phyloP scores from a whole-genome alignment of 2,113 vertebrate species.

The Campylorhamphus procurvoides region DNA sequence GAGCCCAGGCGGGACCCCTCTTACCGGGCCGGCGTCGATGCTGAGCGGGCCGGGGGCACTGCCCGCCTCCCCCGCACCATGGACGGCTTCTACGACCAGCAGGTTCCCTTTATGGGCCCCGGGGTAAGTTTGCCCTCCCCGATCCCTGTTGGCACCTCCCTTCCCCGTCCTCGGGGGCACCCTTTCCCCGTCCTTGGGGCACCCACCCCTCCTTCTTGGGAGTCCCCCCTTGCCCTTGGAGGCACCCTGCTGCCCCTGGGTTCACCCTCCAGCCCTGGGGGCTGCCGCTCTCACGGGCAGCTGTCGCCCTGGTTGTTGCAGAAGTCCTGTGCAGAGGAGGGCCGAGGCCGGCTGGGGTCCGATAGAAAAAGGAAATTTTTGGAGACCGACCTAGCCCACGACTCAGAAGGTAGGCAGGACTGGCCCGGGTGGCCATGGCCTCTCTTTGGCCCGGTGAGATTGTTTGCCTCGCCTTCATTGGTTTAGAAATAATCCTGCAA shows the following conservation, averaged over 20 bases:
- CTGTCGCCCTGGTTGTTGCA: constrained; percentile 14
- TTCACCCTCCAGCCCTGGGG: not conserved
- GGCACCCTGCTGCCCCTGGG: not conserved
- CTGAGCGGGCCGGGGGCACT: constrained; percentile 71
- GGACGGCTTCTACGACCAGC: constrained; percentile 97
- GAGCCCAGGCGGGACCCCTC: constrained; percentile 48
- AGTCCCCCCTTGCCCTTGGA: not conserved
- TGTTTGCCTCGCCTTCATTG: rapidly evolving
- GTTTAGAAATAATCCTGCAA: not conserved
- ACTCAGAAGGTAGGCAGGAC: constrained; percentile 89
- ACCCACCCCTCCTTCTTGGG: not conserved
- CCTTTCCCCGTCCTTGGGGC: not conserved
- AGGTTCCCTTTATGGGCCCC: constrained; percentile 93
- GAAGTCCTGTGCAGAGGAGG: constrained; percentile 83
- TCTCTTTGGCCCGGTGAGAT: rapidly evolving
- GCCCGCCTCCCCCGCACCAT: constrained; percentile 77
- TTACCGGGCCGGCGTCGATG: constrained; percentile 72
- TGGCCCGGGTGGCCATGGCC: not conserved
- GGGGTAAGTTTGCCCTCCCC: constrained; percentile 80
- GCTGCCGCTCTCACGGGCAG: not conserved
- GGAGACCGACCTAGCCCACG: constrained; percentile 92
- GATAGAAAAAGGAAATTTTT: constrained; percentile 94
- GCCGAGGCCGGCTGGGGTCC: constrained; percentile 75
- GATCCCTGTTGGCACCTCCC: not conserved
- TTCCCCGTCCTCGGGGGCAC: not conserved